Evolutionary conservation across 2,113 vertebrate species (phyloP).

Genomic region (Rhipidura dahli): DNA sequence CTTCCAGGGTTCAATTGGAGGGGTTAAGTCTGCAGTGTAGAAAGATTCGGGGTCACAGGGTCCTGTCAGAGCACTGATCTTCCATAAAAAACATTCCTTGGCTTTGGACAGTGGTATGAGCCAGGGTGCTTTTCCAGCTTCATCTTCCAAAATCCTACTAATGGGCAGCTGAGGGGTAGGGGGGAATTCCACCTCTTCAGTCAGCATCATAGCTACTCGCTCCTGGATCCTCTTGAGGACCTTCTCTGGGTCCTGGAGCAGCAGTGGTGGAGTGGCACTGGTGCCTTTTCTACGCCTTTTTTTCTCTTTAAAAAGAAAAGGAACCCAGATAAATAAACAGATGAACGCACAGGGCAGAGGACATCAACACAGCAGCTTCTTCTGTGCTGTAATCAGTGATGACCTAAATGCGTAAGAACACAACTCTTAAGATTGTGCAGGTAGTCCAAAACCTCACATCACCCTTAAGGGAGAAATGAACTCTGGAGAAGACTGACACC

Average conservation of each 20-base stretch:
- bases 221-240: slow-evolving; percentile 76
- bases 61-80: slow-evolving; percentile 77
- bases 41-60: slow-evolving; percentile 59
- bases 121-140: slow-evolving; percentile 14
- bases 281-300: slow-evolving; percentile 67
- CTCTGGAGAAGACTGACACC: neutral
- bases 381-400: neutral
- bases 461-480: neutral
- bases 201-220: slow-evolving; percentile 78
- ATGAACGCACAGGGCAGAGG: neutral
- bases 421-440: neutral
- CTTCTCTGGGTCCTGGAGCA: slow-evolving; percentile 79
- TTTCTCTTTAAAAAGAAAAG: slow-evolving; percentile 71
- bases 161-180: slow-evolving; percentile 75
- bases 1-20: slow-evolving; percentile 68
- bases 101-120: neutral
- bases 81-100: slow-evolving; percentile 78
- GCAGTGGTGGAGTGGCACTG: slow-evolving; percentile 73
- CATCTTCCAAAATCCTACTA: slow-evolving; percentile 71
- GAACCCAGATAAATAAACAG: neutral
- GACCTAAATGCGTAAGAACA: neutral
- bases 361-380: neutral
- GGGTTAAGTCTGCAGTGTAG: slow-evolving; percentile 74
- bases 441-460: neutral
- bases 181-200: slow-evolving; percentile 62